Evolutionary conservation across 2,888 invertebrate species (phyloP).

Genomic region (Conomelus anceps): DNA sequence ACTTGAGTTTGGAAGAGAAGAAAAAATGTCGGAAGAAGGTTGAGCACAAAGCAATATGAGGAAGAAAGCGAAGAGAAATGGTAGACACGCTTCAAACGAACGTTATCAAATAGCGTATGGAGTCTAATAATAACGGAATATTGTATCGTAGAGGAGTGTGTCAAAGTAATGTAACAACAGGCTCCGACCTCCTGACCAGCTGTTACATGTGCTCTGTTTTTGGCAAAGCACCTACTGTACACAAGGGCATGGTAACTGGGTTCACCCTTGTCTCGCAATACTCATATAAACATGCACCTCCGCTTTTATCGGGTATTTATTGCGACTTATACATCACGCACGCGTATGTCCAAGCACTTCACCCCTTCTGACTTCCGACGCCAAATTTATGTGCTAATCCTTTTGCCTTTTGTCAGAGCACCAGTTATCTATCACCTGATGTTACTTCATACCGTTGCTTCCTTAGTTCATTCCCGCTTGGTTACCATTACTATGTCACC

Average conservation of each 20-base stretch:
- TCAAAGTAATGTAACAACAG: neutral
- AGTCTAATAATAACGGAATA: slow-evolving; percentile 12
- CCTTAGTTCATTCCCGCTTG: neutral
- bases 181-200: neutral
- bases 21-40: neutral
- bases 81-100: neutral
- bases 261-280: neutral
- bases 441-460: neutral
- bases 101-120: neutral
- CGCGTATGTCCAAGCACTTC: neutral
- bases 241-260: neutral
- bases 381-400: neutral
- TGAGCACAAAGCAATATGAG: neutral
- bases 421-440: neutral
- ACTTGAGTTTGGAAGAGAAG: neutral
- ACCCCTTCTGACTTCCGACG: neutral
- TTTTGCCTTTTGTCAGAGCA: neutral
- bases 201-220: slow-evolving; percentile 4
- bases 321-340: slow-evolving; percentile 6
- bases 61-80: neutral
- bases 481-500: too few relatives aligned
- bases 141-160: neutral
- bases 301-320: slow-evolving; percentile 8
- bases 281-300: slow-evolving; percentile 4
- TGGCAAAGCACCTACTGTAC: neutral